A percentile compares a stretch with the other conserved stretches of the same genome.
Evolutionary conservation across 1,140 invertebrate genomes (phyloP).

Genomic region (Philopotamus ludificatus): DNA sequence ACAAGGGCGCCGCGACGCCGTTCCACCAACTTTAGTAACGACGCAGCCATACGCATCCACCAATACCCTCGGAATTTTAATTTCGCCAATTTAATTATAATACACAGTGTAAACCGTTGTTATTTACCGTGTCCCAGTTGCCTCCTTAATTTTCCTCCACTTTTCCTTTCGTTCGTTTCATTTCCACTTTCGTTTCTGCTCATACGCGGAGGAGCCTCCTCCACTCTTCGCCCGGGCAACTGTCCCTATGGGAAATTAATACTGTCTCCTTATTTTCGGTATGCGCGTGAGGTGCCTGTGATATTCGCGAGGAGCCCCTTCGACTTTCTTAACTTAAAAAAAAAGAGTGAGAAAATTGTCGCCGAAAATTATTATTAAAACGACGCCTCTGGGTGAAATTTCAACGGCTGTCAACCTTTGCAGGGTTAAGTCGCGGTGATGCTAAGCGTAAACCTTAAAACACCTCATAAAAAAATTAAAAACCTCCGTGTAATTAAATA

Average conservation of each 20-base stretch:
- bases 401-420: constrained; percentile 1
- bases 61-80: no score
- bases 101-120: not conserved
- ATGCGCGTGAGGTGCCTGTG: constrained; percentile 31
- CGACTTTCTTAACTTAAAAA: constrained; percentile 9
- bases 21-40: constrained; percentile 20
- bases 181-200: constrained; percentile 16
- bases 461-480: not conserved
- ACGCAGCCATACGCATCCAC: no score
- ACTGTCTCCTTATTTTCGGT: constrained; percentile 34
- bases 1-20: constrained; percentile 26
- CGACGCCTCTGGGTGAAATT: constrained; percentile 21
- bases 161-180: constrained; percentile 14
- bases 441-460: constrained; percentile 14
- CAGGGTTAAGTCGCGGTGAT: constrained; percentile 4
- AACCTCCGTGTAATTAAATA: no score
- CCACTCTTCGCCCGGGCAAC: not conserved
- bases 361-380: constrained; percentile 25
- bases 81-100: not conserved
- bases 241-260: constrained; percentile 40
- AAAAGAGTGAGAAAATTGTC: not conserved
- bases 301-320: constrained; percentile 14
- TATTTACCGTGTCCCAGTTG: not conserved
- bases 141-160: not conserved
- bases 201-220: not conserved